Evolutionary conservation across 2,888 invertebrate genomes (phyloP), one percentile per base, ranked within the genome.

Genomic region (Apantesis nais): DNA sequence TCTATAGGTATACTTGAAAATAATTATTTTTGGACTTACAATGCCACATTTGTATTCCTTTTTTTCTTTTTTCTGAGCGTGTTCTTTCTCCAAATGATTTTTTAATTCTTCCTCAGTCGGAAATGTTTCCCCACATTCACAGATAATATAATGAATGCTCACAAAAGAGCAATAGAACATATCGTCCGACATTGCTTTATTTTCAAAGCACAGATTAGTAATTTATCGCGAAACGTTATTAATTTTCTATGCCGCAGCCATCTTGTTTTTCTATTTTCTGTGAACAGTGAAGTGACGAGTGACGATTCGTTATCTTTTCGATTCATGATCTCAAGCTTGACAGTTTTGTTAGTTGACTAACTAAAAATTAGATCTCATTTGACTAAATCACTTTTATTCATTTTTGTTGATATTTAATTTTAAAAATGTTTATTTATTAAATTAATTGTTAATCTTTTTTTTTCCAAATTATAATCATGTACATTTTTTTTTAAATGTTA

Each of bases 101-200:
- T 84, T 88, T 67, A 92, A 73, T 4, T 83, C 86, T 29, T 90
- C 89, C 68, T 92, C 91, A 0, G 87, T 86, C 0, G 90, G 88
- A 83, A 92, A 92, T 29, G 88, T 91, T 76, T 91, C 89, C 0
- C 92, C 92, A 61, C 92, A 92, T 74, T 92, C 90, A 89, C 92
- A 91, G 90, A 92, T 91, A 86, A 92, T 91, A 85, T 91, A 92
- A 74, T 92, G 89, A 74, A 89, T 89, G 83, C 90, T 90, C 74
- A 92, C 92, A 78, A 91, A 90, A 37, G 91, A 89, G 83, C 89
- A 90, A 78, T 87, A 89, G 83, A 89, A 88, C 85, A 85, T 89
- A 76, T 88, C 86, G 66, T 85, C 85, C 72, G 82, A 80, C 82
- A 82, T 82, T 62, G 73, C 68, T 72, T 25, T 66, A 75, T 74